phyloP scores from a whole-genome alignment of 2,797 vertebrate genomes.

The Presbytis comata region DNA sequence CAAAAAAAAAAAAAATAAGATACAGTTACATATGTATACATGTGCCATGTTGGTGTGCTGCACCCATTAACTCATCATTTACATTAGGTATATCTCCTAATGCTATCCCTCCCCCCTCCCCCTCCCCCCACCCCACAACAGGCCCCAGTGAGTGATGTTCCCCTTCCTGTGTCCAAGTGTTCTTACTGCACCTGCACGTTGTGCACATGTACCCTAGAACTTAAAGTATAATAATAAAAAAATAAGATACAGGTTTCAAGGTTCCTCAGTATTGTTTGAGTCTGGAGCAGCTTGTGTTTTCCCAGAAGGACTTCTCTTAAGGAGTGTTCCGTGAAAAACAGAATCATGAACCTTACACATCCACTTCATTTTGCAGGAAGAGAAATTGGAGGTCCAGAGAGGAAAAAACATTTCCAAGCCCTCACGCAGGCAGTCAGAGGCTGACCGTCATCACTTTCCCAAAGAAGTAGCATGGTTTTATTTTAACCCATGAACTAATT shows the following conservation, averaged over 20 bases:
- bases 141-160: too few relatives aligned
- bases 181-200: too few relatives aligned
- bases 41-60: too few relatives aligned
- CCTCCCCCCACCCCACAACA: too few relatives aligned
- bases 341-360: neutral
- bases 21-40: too few relatives aligned
- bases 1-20: neutral
- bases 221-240: neutral
- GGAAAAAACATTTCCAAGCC: neutral
- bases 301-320: neutral
- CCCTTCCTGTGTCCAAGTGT: too few relatives aligned
- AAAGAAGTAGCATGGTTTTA: neutral
- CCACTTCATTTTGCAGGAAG: neutral
- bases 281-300: neutral
- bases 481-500: neutral
- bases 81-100: too few relatives aligned
- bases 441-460: accelerated
- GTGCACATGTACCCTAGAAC: too few relatives aligned
- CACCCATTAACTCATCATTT: too few relatives aligned
- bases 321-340: neutral
- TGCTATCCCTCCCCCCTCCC: too few relatives aligned
- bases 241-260: neutral
- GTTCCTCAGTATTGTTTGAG: neutral
- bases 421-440: accelerated
- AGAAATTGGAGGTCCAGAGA: neutral